Conservation (phyloP, 2,888 invertebrate genomes). For the Eristalis arbustorum region DNA sequence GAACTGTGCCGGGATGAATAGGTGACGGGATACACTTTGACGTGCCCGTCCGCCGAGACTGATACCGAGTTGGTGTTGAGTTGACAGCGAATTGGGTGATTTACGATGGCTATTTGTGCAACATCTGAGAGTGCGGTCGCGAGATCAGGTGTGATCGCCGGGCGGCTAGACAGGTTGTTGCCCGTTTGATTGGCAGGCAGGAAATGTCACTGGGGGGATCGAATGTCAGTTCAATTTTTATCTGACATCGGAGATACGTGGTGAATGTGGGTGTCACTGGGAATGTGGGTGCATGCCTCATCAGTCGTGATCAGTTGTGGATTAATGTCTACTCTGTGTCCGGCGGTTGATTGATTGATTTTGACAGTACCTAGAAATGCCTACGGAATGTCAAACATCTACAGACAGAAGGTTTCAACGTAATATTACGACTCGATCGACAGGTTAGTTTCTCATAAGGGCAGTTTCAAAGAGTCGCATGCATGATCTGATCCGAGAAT, state of each 20-base stretch:
- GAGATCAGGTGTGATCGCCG: constrained; percentile 53
- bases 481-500: no score
- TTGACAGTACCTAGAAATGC: no score
- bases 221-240: constrained; percentile 44
- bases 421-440: no score
- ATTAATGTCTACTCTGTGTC: constrained; percentile 13
- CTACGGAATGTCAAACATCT: no score
- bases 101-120: constrained; percentile 66
- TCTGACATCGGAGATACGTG: background rate
- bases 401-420: no score
- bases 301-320: constrained; percentile 22
- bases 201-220: constrained; percentile 48
- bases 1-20: constrained; percentile 55
- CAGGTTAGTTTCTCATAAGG: no score
- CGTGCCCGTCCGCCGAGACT: constrained; percentile 36
- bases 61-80: constrained; percentile 65
- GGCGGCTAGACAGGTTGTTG: constrained; percentile 41
- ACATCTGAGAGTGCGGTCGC: constrained; percentile 19
- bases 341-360: no score
- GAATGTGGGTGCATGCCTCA: background rate
- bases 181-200: constrained; percentile 37
- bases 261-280: background rate
- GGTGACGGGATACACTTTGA: constrained; percentile 60
- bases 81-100: constrained; percentile 67
- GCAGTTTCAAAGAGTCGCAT: no score